Base-by-base conservation (phyloP, 2,888 invertebrate genomes). In the Cyclophora punctaria region DNA sequence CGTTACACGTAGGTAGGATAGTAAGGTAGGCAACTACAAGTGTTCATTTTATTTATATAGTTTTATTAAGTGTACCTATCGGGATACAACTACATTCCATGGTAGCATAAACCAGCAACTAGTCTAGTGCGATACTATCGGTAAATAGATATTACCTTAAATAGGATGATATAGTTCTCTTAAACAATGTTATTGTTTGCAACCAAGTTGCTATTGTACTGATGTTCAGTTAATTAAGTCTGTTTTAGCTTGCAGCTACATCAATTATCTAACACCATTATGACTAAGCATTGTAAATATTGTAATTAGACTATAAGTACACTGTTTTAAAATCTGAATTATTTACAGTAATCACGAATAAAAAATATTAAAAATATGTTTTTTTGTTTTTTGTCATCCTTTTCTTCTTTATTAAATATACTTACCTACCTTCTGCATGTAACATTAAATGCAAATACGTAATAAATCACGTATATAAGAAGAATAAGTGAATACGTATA, bases 101-200 rank as follows among this genome's bases (percentile, higher is more conserved):
- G 75, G 72, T 78, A 80, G 75, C 62, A 69, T 78, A 76, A 73
- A 80, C 75, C 80, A 75, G 71, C 73, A 76, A 69, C 86, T 87
- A 87, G 87, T 87, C 86, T 84, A 82, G 79, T 73, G 78, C 75
- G 78, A 74, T 63, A 66, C 64, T 66, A 63, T 76, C 75, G 73
- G 74, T 73, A 58, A 66, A 63, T 67, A 64, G 59, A 55, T 62
- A 67, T 69, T 70, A 71, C 63, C 62, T 66, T 62, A 64, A 62
- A 54, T 67, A 64, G 73, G 63, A 66, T 64, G 53, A 58, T 60
- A 51, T 66, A 66, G 60, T 69, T 67, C 58, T 67, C 59, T 69
- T 64, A 64, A 71, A 65, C 61, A 55, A 56, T 58, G 52, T 64
- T 58, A 60, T 70, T 67, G 62, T 71, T 64, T 60, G 80, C 79